Evolutionary conservation across 2,113 vertebrate genomes (phyloP).

Genomic region (Passer montanus): DNA sequence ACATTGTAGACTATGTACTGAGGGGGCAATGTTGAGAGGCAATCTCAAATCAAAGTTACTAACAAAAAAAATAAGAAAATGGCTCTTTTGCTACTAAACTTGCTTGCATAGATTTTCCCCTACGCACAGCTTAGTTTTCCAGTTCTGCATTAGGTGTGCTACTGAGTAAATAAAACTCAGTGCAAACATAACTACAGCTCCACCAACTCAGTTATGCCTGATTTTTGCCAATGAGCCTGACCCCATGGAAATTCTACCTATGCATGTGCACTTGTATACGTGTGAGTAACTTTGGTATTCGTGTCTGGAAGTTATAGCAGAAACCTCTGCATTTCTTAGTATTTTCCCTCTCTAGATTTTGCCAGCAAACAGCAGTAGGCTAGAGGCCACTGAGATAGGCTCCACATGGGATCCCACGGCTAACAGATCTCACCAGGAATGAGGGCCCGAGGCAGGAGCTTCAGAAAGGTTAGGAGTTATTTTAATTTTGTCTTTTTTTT

Average conservation of each 20-base stretch:
- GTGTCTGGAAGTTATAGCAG: background rate
- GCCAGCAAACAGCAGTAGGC: background rate
- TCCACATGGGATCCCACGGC: rapidly evolving
- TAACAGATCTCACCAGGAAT: background rate
- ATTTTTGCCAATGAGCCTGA: background rate
- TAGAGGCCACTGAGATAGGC: background rate
- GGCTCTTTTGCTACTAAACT: background rate
- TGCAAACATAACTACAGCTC: background rate
- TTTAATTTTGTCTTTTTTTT: background rate
- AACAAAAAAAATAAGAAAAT: background rate
- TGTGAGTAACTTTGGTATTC: background rate
- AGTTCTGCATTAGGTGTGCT: background rate
- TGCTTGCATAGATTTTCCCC: background rate
- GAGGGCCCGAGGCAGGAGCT: background rate
- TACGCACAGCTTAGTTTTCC: background rate
- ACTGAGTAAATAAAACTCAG: background rate
- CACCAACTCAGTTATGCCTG: rapidly evolving
- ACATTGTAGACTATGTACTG: background rate
- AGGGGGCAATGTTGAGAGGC: rapidly evolving
- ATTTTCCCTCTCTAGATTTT: background rate
- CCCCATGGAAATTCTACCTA: rapidly evolving
- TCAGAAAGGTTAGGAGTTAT: background rate
- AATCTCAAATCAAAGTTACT: background rate
- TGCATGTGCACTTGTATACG: background rate
- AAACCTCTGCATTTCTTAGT: background rate